These are phyloP conservation scores for Camponotus vicinus DNA, from an alignment of 1,140 invertebrate genomes.

Conservation along the genomic window DNA sequence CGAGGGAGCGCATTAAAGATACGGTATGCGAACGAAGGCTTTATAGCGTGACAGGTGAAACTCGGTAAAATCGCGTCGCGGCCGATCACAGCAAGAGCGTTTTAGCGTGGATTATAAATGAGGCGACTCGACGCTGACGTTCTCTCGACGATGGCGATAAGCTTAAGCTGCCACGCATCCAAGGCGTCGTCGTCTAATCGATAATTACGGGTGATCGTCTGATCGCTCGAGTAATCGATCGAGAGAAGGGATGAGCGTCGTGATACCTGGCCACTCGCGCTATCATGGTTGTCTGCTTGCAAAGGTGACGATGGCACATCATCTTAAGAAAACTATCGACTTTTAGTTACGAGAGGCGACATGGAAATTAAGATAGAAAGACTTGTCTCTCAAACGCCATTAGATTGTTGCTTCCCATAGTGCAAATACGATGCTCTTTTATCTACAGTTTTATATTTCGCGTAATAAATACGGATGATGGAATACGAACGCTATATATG, in stretches of 20 bases:
- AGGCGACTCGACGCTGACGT: slow-evolving; percentile 39
- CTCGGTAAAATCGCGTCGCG: slow-evolving; percentile 54
- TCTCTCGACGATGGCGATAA: slow-evolving; percentile 58
- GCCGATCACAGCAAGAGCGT: slow-evolving; percentile 40
- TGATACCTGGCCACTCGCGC: slow-evolving; percentile 8
- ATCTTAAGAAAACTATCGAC: slow-evolving; percentile 55
- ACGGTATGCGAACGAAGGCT: slow-evolving; percentile 14
- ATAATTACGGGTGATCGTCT: slow-evolving; percentile 59
- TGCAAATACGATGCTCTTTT: slow-evolving; percentile 10
- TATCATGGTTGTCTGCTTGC: slow-evolving; percentile 27
- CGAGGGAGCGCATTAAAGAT: background rate
- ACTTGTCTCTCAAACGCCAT: background rate
- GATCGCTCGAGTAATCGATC: slow-evolving; percentile 50
- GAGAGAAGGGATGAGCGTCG: background rate
- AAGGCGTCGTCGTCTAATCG: slow-evolving; percentile 44
- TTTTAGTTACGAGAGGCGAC: slow-evolving; percentile 45
- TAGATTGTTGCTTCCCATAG: slow-evolving; percentile 16
- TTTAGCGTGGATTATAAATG: slow-evolving; percentile 71
- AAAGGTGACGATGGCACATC: slow-evolving; percentile 27
- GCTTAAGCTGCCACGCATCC: background rate
- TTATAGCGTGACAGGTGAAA: slow-evolving; percentile 66
- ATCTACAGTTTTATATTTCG: slow-evolving; percentile 28
- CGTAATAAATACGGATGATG: slow-evolving; percentile 24
- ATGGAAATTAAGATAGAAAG: slow-evolving; percentile 48
- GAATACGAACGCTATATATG: background rate